Evolutionary conservation across 2,888 invertebrate genomes (phyloP).

Genomic region (Metallyticus violacea): DNA sequence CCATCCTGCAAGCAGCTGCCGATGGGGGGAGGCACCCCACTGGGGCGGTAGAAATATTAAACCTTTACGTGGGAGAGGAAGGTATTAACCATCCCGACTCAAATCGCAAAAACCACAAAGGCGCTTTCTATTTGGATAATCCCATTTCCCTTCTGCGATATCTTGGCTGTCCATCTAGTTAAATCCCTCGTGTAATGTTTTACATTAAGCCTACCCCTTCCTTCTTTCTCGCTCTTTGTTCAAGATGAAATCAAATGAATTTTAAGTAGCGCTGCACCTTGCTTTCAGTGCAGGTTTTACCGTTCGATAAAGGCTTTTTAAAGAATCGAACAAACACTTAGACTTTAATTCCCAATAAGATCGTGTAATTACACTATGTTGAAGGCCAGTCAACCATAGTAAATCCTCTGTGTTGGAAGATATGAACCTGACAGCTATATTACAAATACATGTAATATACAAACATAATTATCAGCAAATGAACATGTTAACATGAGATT

Average conservation of each 20-base stretch:
- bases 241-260: background rate
- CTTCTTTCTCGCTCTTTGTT: no score
- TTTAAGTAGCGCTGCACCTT: background rate
- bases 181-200: background rate
- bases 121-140: constrained; percentile 12
- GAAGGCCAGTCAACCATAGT: background rate
- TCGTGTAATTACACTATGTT: no score
- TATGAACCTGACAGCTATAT: background rate
- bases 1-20: constrained; percentile 19
- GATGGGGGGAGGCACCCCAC: background rate
- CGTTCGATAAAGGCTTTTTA: background rate
- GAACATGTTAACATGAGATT: background rate
- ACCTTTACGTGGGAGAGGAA: constrained; percentile 3
- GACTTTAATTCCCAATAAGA: background rate
- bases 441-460: background rate
- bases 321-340: background rate
- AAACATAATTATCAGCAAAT: background rate
- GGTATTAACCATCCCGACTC: background rate
- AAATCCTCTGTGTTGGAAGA: background rate
- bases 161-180: background rate
- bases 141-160: constrained; percentile 3
- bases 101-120: constrained; percentile 18
- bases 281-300: no score
- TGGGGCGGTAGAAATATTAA: constrained; percentile 8
- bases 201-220: background rate